Conservation (phyloP, 2,888 invertebrate species). For the Diaprepes abbreviatus region DNA sequence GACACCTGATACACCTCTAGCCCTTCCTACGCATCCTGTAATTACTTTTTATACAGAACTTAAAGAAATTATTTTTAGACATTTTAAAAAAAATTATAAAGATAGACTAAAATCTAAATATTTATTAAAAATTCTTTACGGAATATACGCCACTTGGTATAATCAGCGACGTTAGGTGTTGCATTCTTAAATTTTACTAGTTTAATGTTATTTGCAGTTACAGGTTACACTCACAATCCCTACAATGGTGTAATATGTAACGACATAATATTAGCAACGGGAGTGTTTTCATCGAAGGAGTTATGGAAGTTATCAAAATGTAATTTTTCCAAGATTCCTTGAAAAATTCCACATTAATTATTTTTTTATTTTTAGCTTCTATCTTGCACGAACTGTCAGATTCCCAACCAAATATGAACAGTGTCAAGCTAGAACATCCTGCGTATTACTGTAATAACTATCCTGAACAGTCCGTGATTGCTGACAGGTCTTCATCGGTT, state of each 20-base stretch:
- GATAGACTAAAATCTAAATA: too few relatives aligned
- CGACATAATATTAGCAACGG: slow-evolving; percentile 99
- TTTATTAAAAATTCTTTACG: too few relatives aligned
- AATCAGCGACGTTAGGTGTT: too few relatives aligned
- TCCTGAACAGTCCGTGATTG: slow-evolving; percentile 76
- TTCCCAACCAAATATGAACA: slow-evolving; percentile 76
- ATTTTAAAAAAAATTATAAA: too few relatives aligned
- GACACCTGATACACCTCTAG: too few relatives aligned
- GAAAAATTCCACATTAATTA: slow-evolving; percentile 27
- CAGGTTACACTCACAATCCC: slow-evolving; percentile 93
- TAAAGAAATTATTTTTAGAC: too few relatives aligned
- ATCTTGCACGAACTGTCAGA: slow-evolving; percentile 92
- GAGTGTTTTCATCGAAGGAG: slow-evolving; percentile 99
- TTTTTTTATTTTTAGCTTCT: slow-evolving; percentile 77
- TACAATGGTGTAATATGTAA: slow-evolving; percentile 99
- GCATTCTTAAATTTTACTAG: slow-evolving; percentile 18
- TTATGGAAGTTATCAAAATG: slow-evolving; percentile 97
- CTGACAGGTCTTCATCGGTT: slow-evolving; percentile 66
- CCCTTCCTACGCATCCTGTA: too few relatives aligned
- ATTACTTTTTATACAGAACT: too few relatives aligned
- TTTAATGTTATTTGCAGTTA: slow-evolving; percentile 59
- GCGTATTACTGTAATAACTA: slow-evolving; percentile 88
- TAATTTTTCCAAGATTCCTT: slow-evolving; percentile 55
- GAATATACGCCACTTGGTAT: too few relatives aligned
- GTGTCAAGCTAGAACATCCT: slow-evolving; percentile 86